A percentile compares a stretch with the other conserved stretches of the same genome.
Conservation (phyloP, 2,113 vertebrate genomes). For the Pholis gunnellus region DNA sequence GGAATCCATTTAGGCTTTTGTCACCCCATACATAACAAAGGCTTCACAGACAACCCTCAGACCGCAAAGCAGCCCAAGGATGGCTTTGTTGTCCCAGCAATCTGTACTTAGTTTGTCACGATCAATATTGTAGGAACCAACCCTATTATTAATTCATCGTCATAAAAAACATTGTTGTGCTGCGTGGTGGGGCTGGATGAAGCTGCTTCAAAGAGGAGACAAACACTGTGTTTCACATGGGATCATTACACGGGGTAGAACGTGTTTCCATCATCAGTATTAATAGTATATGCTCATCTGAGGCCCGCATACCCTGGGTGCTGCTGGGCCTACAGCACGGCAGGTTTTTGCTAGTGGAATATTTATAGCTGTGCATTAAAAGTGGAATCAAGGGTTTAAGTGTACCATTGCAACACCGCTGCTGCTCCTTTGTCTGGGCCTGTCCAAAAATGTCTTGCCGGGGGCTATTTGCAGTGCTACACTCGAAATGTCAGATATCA, state of each 20-base stretch:
- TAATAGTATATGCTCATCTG: conserved; percentile 75
- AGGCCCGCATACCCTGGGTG: conserved; percentile 71
- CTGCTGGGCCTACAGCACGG: conserved; percentile 71
- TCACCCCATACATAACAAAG: conserved; percentile 58
- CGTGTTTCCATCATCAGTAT: conserved; percentile 73
- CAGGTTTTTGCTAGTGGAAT: conserved; percentile 83
- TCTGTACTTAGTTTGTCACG: conserved; percentile 74
- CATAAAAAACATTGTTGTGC: conserved; percentile 61
- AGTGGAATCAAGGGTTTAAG: conserved; percentile 84
- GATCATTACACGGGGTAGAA: conserved; percentile 60
- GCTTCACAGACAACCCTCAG: conserved; percentile 52
- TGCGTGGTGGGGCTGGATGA: conserved; percentile 30
- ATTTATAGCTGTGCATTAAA: conserved; percentile 88
- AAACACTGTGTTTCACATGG: conserved; percentile 57
- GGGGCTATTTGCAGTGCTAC: conserved; percentile 76
- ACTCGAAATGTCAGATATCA: conserved; percentile 69
- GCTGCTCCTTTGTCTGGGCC: conserved; percentile 83
- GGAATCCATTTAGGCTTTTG: conserved; percentile 64
- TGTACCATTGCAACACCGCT: conserved; percentile 80
- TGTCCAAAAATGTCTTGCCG: conserved; percentile 84
- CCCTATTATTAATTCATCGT: conserved; percentile 77
- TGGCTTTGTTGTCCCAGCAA: conserved; percentile 58
- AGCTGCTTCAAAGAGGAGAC: conserved; percentile 61
- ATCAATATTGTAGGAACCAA: conserved; percentile 79
- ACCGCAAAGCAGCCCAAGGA: conserved; percentile 50